Evolutionary conservation across 2,113 vertebrate species (phyloP), one percentile per base, ranked within the genome.

Genomic region (Cyanoderma ruficeps): DNA sequence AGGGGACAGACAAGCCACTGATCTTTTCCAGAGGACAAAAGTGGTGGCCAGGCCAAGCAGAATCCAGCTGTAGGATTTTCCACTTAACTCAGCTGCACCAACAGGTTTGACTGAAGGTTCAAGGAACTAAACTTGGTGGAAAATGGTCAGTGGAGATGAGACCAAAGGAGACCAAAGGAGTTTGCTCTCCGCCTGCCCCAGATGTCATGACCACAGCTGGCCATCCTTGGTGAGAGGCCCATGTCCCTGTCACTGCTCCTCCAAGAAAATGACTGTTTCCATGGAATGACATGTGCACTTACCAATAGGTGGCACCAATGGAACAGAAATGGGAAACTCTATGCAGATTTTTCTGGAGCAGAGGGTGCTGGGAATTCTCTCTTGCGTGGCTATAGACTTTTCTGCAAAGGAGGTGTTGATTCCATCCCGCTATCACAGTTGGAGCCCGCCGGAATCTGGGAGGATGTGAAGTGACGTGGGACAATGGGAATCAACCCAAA

Each of bases 291-390:
- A 15, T 39, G 60, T 86, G 52, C 91, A 84, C 86, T 89, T 55
- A 65, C 91, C 95, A 91, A 96, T 96, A 97, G 96, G 94, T 96
- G 96, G 93, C 96, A 96, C 91, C 84, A 93, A 14, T 82, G 77
- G 91, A 94, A 95, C 70, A 92, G 91, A 70, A 96, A 97, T 96
- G 18, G 0, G n/a, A 87, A 85, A 35, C 3, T 10, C 56, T 15
- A 79, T 75, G 84, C 81, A 94, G 79, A 94, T 71, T 69, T 63
- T 76, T 49, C 49, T 57, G 70, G 93, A 87, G 95, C 76, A 95
- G 13, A 53, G 93, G 49, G 7, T 95, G 60, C 72, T 57, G 96
- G 96, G 96, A 94, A 46, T 89, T 79, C 68, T 89, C 22, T 79
- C 33, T 44, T 71, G 3, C 15, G 3, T 61, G 75, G 46, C 74